Percentiles rank a stretch among this genome's conserved stretches.
These are phyloP conservation scores for Pseudoatta argentina DNA, from an alignment of 1,140 invertebrate species.

Conservation along the genomic window DNA sequence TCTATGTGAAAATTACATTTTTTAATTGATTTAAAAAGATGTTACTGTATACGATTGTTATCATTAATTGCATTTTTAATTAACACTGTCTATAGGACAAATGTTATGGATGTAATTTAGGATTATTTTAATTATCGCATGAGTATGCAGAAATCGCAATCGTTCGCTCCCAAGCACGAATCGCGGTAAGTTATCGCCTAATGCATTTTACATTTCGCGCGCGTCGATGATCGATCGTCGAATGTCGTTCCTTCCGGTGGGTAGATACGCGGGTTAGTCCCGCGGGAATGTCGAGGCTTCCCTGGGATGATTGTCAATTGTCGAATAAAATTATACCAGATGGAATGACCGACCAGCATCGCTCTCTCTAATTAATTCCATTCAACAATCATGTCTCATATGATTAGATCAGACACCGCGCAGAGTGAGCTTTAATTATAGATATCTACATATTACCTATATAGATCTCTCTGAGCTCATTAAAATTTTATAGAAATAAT, in stretches of 20 bases:
- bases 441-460: no score
- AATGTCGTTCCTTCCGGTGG: conserved; percentile 34
- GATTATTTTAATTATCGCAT: conserved; percentile 28
- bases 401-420: neutral
- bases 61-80: neutral
- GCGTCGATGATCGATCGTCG: conserved; percentile 67
- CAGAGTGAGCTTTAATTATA: neutral
- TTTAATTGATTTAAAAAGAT: neutral
- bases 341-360: conserved; percentile 19
- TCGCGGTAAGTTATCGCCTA: conserved; percentile 63
- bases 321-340: conserved; percentile 66
- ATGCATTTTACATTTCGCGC: conserved; percentile 71
- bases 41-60: neutral
- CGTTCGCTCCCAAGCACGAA: conserved; percentile 18
- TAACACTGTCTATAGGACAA: neutral
- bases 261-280: conserved; percentile 41
- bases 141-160: conserved; percentile 30
- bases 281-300: conserved; percentile 18
- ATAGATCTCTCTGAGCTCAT: neutral
- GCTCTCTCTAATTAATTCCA: conserved; percentile 47
- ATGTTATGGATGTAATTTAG: neutral
- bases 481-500: neutral
- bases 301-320: conserved; percentile 59
- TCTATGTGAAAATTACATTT: neutral
- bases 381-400: conserved; percentile 11